Base-by-base conservation (phyloP, 30 jellyfish, hydroid and myxozoan genomes). In the Cassiopea andromeda region DNA sequence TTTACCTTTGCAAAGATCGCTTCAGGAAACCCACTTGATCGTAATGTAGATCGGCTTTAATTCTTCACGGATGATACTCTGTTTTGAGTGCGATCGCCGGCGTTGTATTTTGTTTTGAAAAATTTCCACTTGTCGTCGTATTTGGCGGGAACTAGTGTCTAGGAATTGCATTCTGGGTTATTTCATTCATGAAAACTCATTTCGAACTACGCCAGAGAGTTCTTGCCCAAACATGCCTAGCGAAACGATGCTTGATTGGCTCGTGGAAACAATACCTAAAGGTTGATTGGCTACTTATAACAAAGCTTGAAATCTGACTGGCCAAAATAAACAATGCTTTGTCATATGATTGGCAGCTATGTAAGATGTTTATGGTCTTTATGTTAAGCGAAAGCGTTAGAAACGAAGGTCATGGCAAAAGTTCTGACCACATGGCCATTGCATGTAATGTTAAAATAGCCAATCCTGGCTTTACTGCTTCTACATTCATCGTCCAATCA, bases 81-180 rank as follows among this genome's bases (percentile, higher is more conserved):
- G 6, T 81, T 81, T 66, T 43, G 10, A 48, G 82, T 69, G 80
- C 48, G 80, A 48, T 66, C 70, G 81, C 90, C 80, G 89, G 89
- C 77, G 89, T 74, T 73, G 46, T 57, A 64, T 69, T 87, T 85
- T 87, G 77, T 78, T 87, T 87, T 90, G 78, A 87, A 87, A 79
- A 27, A 69, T 79, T 87, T 60, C 45, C 74, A 73, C 72, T 81
- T 64, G 81, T 73, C 81, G 73, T 58, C 77, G 50, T 87, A 87
- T 87, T 87, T 87, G 94, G 94, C 94, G 94, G 90, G 94, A 87
- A 86, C 57, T 86, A 75, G 75, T 77, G 81, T 83, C 89, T 78
- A 46, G 80, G 84, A 75, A 86, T 7, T 86, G 93, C 93, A 86
- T 76, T 86, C 69, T 86, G 93, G 93, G 83, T 0, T 5, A 9